Conservation (phyloP, 2,888 invertebrate genomes). For the Fissipunctia ypsillon region DNA sequence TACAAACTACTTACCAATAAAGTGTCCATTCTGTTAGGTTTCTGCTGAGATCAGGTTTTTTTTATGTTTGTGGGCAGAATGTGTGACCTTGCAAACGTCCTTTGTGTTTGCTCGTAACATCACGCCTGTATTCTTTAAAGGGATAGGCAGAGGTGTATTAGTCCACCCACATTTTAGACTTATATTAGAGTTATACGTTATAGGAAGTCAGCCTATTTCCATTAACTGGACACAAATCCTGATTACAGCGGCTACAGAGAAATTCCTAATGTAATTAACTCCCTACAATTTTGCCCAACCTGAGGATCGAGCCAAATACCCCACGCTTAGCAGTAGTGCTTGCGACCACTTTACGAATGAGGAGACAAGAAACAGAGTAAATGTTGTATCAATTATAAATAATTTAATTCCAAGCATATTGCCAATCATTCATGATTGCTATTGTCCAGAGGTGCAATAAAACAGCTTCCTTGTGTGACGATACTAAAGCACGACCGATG, state of each 20-base stretch:
- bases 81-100: background rate
- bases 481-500: background rate
- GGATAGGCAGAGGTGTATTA: background rate
- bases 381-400: background rate
- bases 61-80: slow-evolving; percentile 25
- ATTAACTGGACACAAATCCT: background rate
- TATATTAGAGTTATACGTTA: background rate
- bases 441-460: background rate
- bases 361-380: too few species aligned
- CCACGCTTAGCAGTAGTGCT: too few species aligned
- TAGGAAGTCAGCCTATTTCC: background rate
- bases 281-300: background rate
- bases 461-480: too few species aligned
- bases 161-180: fast-evolving
- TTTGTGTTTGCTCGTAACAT: slow-evolving; percentile 4
- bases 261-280: background rate
- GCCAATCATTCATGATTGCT: background rate
- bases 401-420: background rate
- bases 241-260: background rate
- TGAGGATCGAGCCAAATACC: too few species aligned
- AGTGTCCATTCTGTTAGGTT: slow-evolving; percentile 23
- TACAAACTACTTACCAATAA: slow-evolving; percentile 10
- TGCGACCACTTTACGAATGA: too few species aligned
- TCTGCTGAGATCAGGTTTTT: slow-evolving; percentile 22
- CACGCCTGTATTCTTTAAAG: background rate